Evolutionary conservation across 2,888 invertebrate species (phyloP).

Genomic region (Magallana nippona): DNA sequence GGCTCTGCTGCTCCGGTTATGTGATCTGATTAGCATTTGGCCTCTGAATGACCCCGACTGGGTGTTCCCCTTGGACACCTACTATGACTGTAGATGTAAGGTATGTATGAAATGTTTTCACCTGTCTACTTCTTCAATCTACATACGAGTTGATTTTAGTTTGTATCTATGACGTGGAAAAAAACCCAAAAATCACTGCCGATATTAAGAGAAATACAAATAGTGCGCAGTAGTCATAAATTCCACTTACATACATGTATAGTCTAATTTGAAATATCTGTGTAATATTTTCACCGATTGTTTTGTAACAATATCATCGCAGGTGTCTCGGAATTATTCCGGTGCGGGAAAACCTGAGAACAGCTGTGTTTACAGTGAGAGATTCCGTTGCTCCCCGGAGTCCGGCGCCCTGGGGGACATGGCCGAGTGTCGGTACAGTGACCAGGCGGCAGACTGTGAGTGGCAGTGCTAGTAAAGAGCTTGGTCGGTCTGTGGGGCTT

Average conservation of each 20-base stretch:
- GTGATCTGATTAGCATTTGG: neutral
- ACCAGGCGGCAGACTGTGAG: neutral
- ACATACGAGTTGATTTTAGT: too few species aligned
- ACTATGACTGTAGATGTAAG: constrained; percentile 1
- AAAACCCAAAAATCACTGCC: too few species aligned
- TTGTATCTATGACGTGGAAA: too few species aligned
- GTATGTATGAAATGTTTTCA: neutral
- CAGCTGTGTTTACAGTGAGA: neutral
- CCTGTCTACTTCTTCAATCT: too few species aligned
- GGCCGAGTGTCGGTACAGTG: constrained; percentile 20
- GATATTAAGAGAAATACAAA: too few species aligned
- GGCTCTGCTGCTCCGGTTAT: neutral
- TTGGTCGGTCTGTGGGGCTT: too few species aligned
- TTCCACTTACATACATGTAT: too few species aligned
- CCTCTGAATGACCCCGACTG: neutral
- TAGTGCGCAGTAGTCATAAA: too few species aligned
- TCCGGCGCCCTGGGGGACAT: neutral
- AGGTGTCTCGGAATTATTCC: too few species aligned
- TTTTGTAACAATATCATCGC: too few species aligned
- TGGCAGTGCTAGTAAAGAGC: neutral
- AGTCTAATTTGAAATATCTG: too few species aligned
- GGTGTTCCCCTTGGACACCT: neutral
- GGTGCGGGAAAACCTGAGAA: neutral
- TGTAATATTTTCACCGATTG: too few species aligned
- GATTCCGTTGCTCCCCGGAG: neutral